Conservation (phyloP, 2,888 invertebrate species). For the Endomychus coccineus region DNA sequence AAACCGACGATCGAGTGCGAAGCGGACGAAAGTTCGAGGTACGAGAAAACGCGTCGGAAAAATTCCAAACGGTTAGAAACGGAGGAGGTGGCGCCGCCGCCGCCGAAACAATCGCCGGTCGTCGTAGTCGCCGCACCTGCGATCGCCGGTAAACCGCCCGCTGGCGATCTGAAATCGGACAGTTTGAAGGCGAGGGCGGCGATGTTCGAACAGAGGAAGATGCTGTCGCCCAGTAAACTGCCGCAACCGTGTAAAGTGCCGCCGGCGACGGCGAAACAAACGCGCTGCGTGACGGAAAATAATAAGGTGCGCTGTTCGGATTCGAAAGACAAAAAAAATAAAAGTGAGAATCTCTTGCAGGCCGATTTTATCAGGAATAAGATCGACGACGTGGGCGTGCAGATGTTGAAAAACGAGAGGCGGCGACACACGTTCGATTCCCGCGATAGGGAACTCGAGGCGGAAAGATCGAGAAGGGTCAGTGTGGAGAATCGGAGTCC, state of each 20-base stretch:
- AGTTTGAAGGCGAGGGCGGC: constrained; percentile 33
- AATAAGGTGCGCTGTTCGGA: not conserved
- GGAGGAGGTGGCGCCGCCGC: constrained; percentile 9
- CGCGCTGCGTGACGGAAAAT: constrained; percentile 14
- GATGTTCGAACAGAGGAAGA: constrained; percentile 31
- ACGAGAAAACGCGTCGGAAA: constrained; percentile 18
- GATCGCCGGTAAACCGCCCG: no score
- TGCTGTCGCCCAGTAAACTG: constrained; percentile 8
- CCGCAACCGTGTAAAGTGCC: constrained; percentile 7
- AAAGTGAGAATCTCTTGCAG: constrained; percentile 23
- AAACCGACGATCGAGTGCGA: constrained; percentile 26
- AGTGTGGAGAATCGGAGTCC: constrained; percentile 40
- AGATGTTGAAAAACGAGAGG: constrained; percentile 28
- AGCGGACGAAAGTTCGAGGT: constrained; percentile 6
- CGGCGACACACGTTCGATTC: constrained; percentile 37
- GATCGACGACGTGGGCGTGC: constrained; percentile 17
- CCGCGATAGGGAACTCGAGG: constrained; percentile 34
- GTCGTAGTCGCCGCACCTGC: no score
- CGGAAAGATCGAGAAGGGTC: constrained; percentile 34
- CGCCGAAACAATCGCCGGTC: constrained; percentile 1
- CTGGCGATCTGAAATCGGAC: no score
- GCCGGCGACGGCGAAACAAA: constrained; percentile 12
- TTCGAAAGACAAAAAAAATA: constrained; percentile 8
- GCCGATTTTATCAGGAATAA: constrained; percentile 27
- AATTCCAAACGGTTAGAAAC: constrained; percentile 15